Evolutionary conservation across 53 echinoderm and acorn worm genomes (phyloP), one percentile per base, ranked within the genome.

Genomic region (Pentamera pediparva): DNA sequence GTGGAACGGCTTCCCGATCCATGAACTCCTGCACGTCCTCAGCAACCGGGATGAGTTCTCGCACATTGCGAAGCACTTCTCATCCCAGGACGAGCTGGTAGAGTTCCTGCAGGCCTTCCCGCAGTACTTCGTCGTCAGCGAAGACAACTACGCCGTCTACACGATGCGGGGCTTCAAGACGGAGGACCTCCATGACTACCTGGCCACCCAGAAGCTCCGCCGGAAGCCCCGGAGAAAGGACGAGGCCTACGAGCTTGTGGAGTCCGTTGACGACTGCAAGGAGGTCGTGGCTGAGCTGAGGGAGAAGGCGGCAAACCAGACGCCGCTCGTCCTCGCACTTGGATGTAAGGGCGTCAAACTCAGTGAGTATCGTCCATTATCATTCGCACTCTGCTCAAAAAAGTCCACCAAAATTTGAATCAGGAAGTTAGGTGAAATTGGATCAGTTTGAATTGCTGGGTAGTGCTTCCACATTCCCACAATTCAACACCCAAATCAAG

Each of bases 141-240:
- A 59, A 38, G 67, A 67, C 29, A 47, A 41, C 20, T 67, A 67
- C 45, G 25, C 45, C 30, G 67, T 67, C 26, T 67, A 43, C 25
- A 67, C 67, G 4, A 67, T 67, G 67, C 39, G 67, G 30, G 67
- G 67, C 3, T 67, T 67, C 67, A 67, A 67, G 43, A 67, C 67
- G 6, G 67, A 67, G 30, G 67, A 67, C 67, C 29, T 67, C 28
- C 67, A 67, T 28, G 67, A 67, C 29, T 67, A 40, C 27, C 31
- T 67, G 45, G 67, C 67, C 20, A 67, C 67, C 28, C 67, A 67
- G 43, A 67, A 67, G 21, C 67, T 67, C 6, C 39, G 67, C 22
- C 39, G 25, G 7, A 67, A 67, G 67, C 67, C 41, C 25, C 40
- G 25, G 31, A 37, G 67, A 18, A 40, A 13, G 47, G 67, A 38